These are phyloP conservation scores for Alcis repandata DNA, from an alignment of 2,888 invertebrate species.

Conservation along the genomic window DNA sequence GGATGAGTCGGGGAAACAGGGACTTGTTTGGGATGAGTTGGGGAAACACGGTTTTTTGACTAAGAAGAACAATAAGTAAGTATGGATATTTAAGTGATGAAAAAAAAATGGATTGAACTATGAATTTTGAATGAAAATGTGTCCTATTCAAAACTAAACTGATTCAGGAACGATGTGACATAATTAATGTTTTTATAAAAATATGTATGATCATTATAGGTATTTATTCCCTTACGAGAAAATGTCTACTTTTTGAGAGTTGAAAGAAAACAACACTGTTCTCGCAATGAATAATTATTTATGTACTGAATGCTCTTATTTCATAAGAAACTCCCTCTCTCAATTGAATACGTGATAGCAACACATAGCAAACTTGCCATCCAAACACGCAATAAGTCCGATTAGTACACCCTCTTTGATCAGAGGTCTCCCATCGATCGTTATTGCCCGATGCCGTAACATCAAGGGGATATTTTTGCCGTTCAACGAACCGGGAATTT, in stretches of 20 bases:
- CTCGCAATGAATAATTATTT: neutral
- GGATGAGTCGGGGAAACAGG: conserved; percentile 2
- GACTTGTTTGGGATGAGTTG: neutral
- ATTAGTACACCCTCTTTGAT: conserved; percentile 49
- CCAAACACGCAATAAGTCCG: conserved; percentile 46
- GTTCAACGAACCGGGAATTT: conserved; percentile 40
- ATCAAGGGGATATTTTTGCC: conserved; percentile 51
- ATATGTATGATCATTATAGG: no score
- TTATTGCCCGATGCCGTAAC: conserved; percentile 56
- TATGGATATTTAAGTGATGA: no score
- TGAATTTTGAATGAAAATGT: no score
- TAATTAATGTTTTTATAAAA: no score
- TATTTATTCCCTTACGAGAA: no score
- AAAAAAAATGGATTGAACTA: no score
- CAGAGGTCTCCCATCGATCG: conserved; percentile 57
- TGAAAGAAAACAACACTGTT: neutral
- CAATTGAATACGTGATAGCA: neutral
- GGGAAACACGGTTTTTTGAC: neutral
- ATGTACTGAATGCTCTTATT: neutral
- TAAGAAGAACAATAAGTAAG: neutral
- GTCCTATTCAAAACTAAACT: no score
- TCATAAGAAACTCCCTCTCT: neutral
- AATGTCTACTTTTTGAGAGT: no score
- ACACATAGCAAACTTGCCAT: conserved; percentile 32
- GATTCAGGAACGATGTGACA: no score